phyloP scores from a whole-genome alignment of 2,113 vertebrate species.

The Amblyornis subalaris region DNA sequence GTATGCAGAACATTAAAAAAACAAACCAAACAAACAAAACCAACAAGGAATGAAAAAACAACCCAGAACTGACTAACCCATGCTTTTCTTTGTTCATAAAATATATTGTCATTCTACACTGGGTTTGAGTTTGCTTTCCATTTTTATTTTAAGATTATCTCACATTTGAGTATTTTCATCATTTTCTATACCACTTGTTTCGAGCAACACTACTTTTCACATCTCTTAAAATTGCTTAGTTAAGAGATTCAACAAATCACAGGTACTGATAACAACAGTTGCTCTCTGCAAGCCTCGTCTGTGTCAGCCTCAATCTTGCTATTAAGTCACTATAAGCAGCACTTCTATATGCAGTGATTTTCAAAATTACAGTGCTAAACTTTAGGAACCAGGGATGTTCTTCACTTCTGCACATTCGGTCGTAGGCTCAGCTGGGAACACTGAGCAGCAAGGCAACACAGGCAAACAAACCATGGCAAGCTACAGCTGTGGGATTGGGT shows the following conservation, averaged over 20 bases:
- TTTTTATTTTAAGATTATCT: not conserved
- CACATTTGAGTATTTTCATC: not conserved
- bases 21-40: not conserved
- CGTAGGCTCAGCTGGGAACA: not conserved
- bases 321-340: not conserved
- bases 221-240: not conserved
- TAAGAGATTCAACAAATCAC: not conserved
- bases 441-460: not conserved
- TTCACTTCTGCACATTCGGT: not conserved
- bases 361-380: not conserved
- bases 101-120: not conserved
- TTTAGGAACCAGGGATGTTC: not conserved
- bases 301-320: not conserved
- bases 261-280: not conserved
- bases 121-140: not conserved
- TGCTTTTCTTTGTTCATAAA: not conserved
- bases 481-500: not conserved
- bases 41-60: not conserved
- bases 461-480: not conserved
- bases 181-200: not conserved
- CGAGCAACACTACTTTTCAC: not conserved
- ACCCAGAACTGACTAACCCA: not conserved
- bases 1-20: not conserved
- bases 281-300: not conserved
- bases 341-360: not conserved